Evolutionary conservation across 2,888 invertebrate genomes (phyloP), one percentile per base, ranked within the genome.

Genomic region (Trissoscelio sp.): DNA sequence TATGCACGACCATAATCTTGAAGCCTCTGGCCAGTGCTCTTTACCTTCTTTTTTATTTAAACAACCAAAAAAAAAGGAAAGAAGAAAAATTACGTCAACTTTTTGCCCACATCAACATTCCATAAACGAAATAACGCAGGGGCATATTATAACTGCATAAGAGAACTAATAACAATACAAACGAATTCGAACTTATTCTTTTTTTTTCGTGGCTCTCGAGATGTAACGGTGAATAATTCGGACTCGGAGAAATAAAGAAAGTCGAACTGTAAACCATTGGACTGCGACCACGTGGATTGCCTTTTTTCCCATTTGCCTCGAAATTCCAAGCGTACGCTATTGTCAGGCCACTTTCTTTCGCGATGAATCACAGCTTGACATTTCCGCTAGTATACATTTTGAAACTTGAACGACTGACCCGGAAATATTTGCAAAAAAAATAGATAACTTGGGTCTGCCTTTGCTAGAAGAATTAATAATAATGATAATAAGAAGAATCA

Each of bases 1-100:
- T 87, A 37, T 83, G 81, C 81, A 69, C 79, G 78, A 85, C 83
- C 83, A 83, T 83, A 69, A 83, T 85, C 84, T 84, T 78, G 18
- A 22, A 55, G 48, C 48, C 51, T 77, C 60, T 70, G 39, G 28
- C 53, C 58, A 44, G 58, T 74, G 28, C 72, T 74, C 60, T 69
- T 73, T 53, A 70, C 28, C 11, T 37, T 79, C 48, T 75, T 78
- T 60, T 79, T 67, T 51, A 34, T 57, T 53, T 28, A 55, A 24
- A 34, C 6, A 12, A 48, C 42, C 22, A 24, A 62, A 51, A 72
- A 42, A 16, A 48, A 44, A 14, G 0, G 20, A 46, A 24, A 34
- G 5, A n/a, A n/a, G 34, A 64, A 44, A 57, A 66, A 24, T 5
- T 28, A 6, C 28, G 4, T 28, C 28, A 11, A 46, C n/a, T 18